phyloP scores from a whole-genome alignment of 2,113 vertebrate genomes.

The Sylvietta virens region DNA sequence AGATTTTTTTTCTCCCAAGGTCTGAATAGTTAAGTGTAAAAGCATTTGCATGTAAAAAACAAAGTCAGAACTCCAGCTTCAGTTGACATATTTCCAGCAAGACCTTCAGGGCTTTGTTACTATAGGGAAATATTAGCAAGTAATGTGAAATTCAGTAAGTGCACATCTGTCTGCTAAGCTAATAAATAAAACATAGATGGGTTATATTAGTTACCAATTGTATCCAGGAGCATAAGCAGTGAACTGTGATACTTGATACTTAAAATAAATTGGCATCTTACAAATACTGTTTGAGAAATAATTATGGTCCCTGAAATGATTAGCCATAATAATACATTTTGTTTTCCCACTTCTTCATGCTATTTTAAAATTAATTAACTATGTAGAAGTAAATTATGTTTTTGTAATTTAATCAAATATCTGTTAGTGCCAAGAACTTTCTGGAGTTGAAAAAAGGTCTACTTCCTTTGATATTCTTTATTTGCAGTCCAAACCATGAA shows the following conservation, averaged over 20 bases:
- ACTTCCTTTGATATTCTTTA: not conserved
- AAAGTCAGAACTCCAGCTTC: not conserved
- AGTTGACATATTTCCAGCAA: not conserved
- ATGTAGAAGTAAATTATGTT: not conserved
- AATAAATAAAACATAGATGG: constrained; percentile 17
- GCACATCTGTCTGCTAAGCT: not conserved
- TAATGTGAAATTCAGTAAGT: constrained; percentile 11
- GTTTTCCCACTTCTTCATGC: not conserved
- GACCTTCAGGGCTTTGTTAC: not conserved
- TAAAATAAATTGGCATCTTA: constrained; percentile 16
- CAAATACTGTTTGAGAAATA: constrained; percentile 19
- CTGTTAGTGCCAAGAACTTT: not conserved
- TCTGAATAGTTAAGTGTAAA: not conserved
- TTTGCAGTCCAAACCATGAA: not conserved
- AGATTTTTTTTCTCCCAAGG: not conserved
- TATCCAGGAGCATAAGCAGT: not conserved
- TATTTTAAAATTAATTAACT: constrained; percentile 29
- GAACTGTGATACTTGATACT: not conserved
- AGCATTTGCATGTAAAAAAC: not conserved
- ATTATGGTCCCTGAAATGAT: not conserved
- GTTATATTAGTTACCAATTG: not conserved
- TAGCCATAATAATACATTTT: not conserved
- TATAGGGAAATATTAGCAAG: not conserved
- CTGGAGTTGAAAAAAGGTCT: not conserved
- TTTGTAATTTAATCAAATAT: not conserved